Base-by-base conservation (phyloP, 2,113 vertebrate species). In the Seriola dumerili region DNA sequence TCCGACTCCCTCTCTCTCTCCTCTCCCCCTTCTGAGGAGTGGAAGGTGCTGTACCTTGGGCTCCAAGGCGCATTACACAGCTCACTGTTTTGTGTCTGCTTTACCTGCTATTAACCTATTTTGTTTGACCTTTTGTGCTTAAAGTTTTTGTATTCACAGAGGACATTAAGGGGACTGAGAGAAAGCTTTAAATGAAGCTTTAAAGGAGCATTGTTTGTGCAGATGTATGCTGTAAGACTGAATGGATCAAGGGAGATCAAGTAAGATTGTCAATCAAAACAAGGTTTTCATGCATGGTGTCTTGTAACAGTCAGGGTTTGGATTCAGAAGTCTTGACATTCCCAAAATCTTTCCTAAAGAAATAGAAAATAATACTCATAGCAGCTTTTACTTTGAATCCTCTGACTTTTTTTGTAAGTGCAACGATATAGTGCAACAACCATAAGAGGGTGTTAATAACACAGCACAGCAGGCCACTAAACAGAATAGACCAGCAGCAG, bases 101-200 rank as follows among this genome's bases (percentile, higher is more conserved):
- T 87, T 74, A 85, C 65, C 79, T 83, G 65, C 73, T 54, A 62
- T 70, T 79, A 52, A 55, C 50, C 46, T 71, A 8, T 83, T 88
- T 86, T 29, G 40, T 71, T 74, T 76, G 21, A 13, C 17, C 14
- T 80, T 44, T 65, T 14, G 13, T 78, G 25, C n/a, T 21, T 36
- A 8, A 54, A 87, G 71, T 29, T 46, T 42, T 16, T 67, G 0
- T 21, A 21, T 75, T 81, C 50, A 40, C 52, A 4, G n/a, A 72
- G 21, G 0, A 73, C 36, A 73, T 55, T 40, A 54, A 23, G n/a
- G 23, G 67, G 55, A 88, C 82, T 64, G 55, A 67, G 63, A 25
- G 38, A 58, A 76, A 23, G 57, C 21, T 29, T 29, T 29, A 29
- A 29, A 29, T 29, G 25, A 55, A 42, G 36, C 25, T 82, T 80